Percentiles rank a stretch among this genome's conserved stretches.
Conservation (phyloP, 1,140 invertebrate genomes). For the Zaprionus ghesquierei region DNA sequence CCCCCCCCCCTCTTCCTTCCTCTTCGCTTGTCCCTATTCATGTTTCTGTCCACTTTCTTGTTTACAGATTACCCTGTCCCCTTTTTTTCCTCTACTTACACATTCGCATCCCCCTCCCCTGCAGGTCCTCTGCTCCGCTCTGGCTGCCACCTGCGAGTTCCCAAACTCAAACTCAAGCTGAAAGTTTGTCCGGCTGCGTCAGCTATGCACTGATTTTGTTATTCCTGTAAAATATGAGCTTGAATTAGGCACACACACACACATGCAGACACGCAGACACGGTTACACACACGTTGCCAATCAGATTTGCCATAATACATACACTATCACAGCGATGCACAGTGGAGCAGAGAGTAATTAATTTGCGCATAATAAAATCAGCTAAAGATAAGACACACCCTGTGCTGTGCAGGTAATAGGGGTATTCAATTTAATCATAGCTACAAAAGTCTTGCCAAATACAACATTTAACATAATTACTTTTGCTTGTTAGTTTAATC, state of each 20-base stretch:
- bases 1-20: not conserved
- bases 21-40: conserved; percentile 5
- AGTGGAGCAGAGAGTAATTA: not conserved
- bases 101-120: not conserved
- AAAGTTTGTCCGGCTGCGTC: conserved; percentile 51
- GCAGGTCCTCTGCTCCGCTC: too few relatives aligned
- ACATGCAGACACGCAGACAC: conserved; percentile 13
- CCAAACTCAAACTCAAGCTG: conserved; percentile 30
- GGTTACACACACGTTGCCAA: conserved; percentile 7
- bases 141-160: conserved; percentile 28
- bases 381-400: too few relatives aligned
- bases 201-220: conserved; percentile 73
- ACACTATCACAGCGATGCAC: not conserved
- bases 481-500: not conserved
- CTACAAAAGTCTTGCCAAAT: too few relatives aligned
- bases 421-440: too few relatives aligned
- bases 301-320: conserved; percentile 18
- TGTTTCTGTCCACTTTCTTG: conserved; percentile 38
- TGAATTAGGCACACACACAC: conserved; percentile 57
- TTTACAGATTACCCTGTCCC: conserved; percentile 31
- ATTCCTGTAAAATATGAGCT: conserved; percentile 76
- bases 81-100: not conserved
- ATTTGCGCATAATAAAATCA: too few relatives aligned
- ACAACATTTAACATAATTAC: not conserved
- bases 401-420: too few relatives aligned